Percentiles rank a stretch among this genome's conserved stretches.
Evolutionary conservation across 2,888 invertebrate species (phyloP).

Genomic region (Iphiclides podalirius): DNA sequence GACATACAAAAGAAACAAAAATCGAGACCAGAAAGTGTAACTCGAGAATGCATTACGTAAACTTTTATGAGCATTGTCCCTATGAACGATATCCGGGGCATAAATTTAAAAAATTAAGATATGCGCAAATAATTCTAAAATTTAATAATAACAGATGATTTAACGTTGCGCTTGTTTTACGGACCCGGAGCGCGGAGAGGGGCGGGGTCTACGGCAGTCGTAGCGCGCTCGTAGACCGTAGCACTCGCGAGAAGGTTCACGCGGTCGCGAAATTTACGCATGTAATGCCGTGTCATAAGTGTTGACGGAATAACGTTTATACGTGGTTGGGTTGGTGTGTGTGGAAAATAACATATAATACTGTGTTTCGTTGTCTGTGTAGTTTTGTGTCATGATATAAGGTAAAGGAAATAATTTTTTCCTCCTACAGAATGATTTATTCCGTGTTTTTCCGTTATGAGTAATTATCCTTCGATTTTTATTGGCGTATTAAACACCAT

Average conservation of each 20-base stretch:
- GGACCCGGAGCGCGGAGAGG: slow-evolving; percentile 46
- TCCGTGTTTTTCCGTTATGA: slow-evolving; percentile 10
- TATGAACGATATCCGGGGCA: too few species aligned
- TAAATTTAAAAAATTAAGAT: background rate
- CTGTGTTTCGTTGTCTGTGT: slow-evolving; percentile 14
- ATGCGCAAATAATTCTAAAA: slow-evolving; percentile 29
- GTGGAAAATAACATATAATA: slow-evolving; percentile 14
- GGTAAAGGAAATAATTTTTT: slow-evolving; percentile 5
- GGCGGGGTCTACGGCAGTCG: slow-evolving; percentile 69
- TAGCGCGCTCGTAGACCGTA: slow-evolving; percentile 64
- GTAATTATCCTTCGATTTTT: slow-evolving; percentile 14
- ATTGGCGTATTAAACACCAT: slow-evolving; percentile 15
- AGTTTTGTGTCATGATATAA: slow-evolving; percentile 2
- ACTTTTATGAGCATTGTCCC: too few species aligned
- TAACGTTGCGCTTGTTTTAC: slow-evolving; percentile 39
- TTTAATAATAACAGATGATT: slow-evolving; percentile 36
- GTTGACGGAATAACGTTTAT: slow-evolving; percentile 6
- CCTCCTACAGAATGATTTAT: slow-evolving; percentile 9
- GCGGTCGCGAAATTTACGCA: slow-evolving; percentile 22
- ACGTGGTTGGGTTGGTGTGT: slow-evolving; percentile 29
- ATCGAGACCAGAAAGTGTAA: too few species aligned
- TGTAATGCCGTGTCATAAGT: slow-evolving; percentile 12
- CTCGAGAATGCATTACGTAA: too few species aligned
- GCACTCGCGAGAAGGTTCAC: slow-evolving; percentile 58
- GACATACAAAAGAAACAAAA: too few species aligned